Percentiles rank a stretch among this genome's conserved stretches.
Evolutionary conservation across 2,113 vertebrate species (phyloP).

Genomic region (Anarhynchus alexandrinus): DNA sequence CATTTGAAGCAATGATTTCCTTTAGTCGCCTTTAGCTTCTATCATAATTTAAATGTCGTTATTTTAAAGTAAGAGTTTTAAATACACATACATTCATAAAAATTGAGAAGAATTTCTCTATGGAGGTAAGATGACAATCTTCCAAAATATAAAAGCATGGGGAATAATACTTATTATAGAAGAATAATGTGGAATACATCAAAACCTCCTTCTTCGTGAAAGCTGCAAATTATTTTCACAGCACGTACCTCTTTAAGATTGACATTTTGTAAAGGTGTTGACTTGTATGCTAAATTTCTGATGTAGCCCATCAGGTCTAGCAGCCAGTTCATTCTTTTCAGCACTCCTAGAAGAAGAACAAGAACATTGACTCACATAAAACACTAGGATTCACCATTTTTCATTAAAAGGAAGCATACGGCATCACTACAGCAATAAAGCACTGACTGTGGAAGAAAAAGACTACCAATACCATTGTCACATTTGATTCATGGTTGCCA

Average conservation of each 20-base stretch:
- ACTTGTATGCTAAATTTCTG: conserved; percentile 78
- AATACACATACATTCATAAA: not conserved
- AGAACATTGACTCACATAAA: not conserved
- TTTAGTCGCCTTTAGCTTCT: not conserved
- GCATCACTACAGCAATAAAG: not conserved
- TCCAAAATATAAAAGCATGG: not conserved
- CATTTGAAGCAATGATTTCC: not conserved
- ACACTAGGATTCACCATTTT: not conserved
- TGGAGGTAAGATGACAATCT: not conserved
- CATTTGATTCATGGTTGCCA: not conserved
- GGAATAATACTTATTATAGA: not conserved
- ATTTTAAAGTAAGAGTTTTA: not conserved
- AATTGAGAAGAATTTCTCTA: not conserved
- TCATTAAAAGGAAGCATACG: not conserved
- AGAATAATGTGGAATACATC: not conserved
- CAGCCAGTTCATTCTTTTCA: conserved; percentile 90
- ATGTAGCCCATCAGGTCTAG: conserved; percentile 91
- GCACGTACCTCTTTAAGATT: conserved; percentile 76
- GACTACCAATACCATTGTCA: not conserved
- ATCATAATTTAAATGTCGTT: not conserved
- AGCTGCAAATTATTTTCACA: not conserved
- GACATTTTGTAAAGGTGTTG: conserved; percentile 56
- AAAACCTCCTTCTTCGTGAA: not conserved
- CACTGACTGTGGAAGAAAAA: not conserved
- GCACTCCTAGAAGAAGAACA: conserved; percentile 76